Evolutionary conservation across 2,113 vertebrate species (phyloP).

Genomic region (Pantherophis guttatus): DNA sequence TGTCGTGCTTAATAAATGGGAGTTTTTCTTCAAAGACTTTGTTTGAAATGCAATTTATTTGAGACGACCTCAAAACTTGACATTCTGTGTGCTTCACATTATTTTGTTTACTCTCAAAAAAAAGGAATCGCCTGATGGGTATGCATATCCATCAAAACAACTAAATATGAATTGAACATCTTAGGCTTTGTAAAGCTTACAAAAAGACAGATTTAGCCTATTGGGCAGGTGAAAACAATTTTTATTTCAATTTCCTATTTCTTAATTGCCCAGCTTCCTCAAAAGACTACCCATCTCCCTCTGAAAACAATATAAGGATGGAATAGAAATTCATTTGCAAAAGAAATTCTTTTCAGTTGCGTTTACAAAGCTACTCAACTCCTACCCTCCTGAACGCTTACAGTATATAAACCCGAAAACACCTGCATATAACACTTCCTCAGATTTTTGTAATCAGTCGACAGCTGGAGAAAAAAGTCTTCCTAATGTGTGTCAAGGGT

Average conservation of each 20-base stretch:
- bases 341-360: neutral
- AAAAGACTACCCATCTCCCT: too few relatives aligned
- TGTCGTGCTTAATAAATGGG: too few relatives aligned
- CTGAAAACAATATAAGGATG: neutral
- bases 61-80: too few relatives aligned
- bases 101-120: neutral
- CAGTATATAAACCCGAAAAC: neutral
- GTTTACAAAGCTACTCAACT: neutral
- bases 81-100: neutral
- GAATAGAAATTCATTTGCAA: neutral
- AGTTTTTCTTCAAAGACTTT: too few relatives aligned
- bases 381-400: neutral
- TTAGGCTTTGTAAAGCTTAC: conserved; percentile 13
- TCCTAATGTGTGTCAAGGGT: neutral
- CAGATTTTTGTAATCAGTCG: neutral
- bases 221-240: conserved; percentile 1
- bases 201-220: conserved; percentile 23
- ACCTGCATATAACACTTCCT: neutral
- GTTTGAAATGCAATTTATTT: too few relatives aligned
- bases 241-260: neutral
- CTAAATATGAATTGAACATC: conserved; percentile 7
- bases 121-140: neutral
- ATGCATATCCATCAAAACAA: conserved; percentile 30
- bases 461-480: neutral
- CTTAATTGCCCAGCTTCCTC: neutral